Percentiles rank a stretch among this genome's conserved stretches.
Conservation (phyloP, 2,888 invertebrate species). For the Meloe dianella region DNA sequence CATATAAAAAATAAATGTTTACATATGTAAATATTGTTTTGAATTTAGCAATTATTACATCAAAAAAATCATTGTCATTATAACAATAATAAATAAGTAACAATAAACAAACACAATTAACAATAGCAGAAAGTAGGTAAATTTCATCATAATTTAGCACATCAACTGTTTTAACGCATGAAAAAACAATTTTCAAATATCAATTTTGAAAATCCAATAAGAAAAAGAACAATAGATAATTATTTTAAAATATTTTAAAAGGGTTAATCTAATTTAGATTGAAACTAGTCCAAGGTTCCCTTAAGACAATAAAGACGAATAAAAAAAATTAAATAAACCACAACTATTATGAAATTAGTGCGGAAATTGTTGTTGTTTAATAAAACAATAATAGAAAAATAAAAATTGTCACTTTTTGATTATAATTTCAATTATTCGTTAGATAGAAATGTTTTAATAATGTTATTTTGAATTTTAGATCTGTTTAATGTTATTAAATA, state of each 20-base stretch:
- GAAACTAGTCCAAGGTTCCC: background rate
- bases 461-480: no score
- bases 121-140: slow-evolving; percentile 9
- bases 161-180: background rate
- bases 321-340: no score
- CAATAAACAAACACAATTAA: background rate
- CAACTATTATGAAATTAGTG: background rate
- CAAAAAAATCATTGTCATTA: background rate
- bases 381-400: background rate
- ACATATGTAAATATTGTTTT: background rate
- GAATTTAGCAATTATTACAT: slow-evolving; percentile 6
- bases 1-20: background rate
- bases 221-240: background rate
- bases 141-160: background rate
- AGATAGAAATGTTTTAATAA: no score
- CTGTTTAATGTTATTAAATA: no score
- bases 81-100: no score
- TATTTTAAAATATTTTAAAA: background rate
- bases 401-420: no score
- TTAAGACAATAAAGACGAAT: background rate
- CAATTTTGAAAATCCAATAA: background rate
- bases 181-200: background rate
- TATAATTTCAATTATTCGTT: no score
- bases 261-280: background rate
- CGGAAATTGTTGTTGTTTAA: background rate